These are phyloP conservation scores for Amaurobius ferox DNA, from an alignment of 2,888 invertebrate genomes.

Conservation along the genomic window DNA sequence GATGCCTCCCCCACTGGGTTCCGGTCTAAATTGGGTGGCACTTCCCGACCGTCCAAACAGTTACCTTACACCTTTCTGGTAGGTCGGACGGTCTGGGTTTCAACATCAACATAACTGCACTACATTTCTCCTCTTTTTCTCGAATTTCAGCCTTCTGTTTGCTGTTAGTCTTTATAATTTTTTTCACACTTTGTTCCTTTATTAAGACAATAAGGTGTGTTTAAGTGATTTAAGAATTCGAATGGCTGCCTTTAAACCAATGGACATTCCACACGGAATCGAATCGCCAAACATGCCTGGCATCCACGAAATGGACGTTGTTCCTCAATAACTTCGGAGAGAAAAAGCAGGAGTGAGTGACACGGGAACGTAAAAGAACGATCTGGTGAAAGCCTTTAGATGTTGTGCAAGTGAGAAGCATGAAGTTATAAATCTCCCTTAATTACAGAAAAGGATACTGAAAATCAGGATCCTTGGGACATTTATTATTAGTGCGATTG, in stretches of 20 bases:
- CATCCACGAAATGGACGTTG: neutral
- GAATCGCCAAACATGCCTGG: neutral
- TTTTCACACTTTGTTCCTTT: too few species aligned
- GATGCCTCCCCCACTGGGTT: too few species aligned
- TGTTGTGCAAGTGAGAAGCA: constrained; percentile 8
- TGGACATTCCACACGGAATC: constrained; percentile 3
- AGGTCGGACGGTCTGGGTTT: too few species aligned
- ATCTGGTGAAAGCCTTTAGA: neutral
- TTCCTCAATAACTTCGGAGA: neutral
- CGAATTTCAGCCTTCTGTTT: too few species aligned
- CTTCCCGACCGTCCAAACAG: too few species aligned
- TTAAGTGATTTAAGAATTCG: neutral
- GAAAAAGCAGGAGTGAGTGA: too few species aligned
- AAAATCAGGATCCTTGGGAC: neutral
- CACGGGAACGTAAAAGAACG: too few species aligned
- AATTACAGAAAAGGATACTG: neutral
- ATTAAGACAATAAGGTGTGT: neutral
- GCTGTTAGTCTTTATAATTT: too few species aligned
- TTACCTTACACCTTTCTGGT: too few species aligned
- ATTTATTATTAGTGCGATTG: neutral
- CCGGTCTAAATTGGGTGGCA: too few species aligned
- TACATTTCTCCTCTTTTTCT: too few species aligned
- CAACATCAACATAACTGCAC: too few species aligned
- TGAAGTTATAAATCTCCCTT: constrained; percentile 4
- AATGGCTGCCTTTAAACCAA: neutral